Percentiles rank a stretch among this genome's conserved stretches.
These are phyloP conservation scores for Andrena haemorrhoa DNA, from an alignment of 2,888 invertebrate genomes.

Conservation along the genomic window DNA sequence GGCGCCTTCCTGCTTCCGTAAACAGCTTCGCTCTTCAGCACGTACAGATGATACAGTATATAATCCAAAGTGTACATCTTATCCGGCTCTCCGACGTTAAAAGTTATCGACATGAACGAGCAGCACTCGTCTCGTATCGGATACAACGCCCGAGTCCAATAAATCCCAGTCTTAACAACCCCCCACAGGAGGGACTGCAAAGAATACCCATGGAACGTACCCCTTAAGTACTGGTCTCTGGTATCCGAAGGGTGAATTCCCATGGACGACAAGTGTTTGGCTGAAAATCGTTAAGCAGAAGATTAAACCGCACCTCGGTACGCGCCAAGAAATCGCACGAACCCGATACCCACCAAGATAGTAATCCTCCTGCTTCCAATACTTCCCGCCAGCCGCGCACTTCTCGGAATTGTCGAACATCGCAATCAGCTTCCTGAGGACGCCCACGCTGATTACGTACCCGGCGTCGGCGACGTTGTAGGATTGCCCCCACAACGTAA, in stretches of 20 bases:
- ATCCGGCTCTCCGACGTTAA: slow-evolving; percentile 85
- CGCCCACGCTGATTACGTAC: slow-evolving; percentile 86
- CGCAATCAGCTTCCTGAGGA: slow-evolving; percentile 82
- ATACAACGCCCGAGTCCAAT: slow-evolving; percentile 85
- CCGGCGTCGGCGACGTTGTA: slow-evolving; percentile 87
- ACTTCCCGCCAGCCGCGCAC: slow-evolving; percentile 85
- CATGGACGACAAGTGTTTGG: slow-evolving; percentile 86
- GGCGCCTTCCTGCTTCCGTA: slow-evolving; percentile 84
- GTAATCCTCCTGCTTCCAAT: slow-evolving; percentile 87
- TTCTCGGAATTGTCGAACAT: slow-evolving; percentile 83
- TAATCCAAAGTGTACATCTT: slow-evolving; percentile 86
- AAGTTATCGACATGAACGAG: slow-evolving; percentile 86
- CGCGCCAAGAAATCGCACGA: background rate
- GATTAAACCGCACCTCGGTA: background rate
- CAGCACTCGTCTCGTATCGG: slow-evolving; percentile 86
- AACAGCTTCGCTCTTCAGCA: slow-evolving; percentile 82
- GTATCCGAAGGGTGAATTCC: slow-evolving; percentile 86
- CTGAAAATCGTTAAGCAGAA: slow-evolving; percentile 76
- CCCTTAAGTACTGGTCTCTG: slow-evolving; percentile 85
- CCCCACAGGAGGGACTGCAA: slow-evolving; percentile 81
- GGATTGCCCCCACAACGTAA: slow-evolving; percentile 86
- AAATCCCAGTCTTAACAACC: slow-evolving; percentile 82
- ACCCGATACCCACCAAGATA: slow-evolving; percentile 85
- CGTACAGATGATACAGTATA: slow-evolving; percentile 86
- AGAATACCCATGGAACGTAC: slow-evolving; percentile 86